Evolutionary conservation across 23 tunicate species (phyloP), one percentile per base, ranked within the genome.

Genomic region (Pegea sp.): DNA sequence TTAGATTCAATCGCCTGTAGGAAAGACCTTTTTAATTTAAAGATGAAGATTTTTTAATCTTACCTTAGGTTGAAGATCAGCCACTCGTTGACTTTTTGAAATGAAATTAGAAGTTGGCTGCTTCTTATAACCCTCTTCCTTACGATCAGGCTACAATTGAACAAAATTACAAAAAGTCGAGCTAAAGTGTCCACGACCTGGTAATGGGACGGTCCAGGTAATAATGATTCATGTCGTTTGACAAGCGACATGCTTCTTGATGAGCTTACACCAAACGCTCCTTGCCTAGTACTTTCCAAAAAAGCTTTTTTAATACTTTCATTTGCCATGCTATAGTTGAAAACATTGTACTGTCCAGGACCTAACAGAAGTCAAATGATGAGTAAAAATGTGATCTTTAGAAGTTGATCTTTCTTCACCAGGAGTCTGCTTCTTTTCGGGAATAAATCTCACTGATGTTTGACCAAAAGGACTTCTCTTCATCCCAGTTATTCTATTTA

Each of bases 191-290:
- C 11, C 11, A 11, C 46, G 16, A 76, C 88, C 53, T 76, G 95
- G 53, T 84, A 84, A 51, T 74, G 84, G n/a, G 95, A 84, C 7
- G 95, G 95, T 1, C 95, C 95, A 31, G 95, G 95, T 16, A 73
- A 28, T 0, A 76, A 67, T 1, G 68, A 77, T 56, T 84, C 78
- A 32, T 84, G 84, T 59, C 66, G 67, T 42, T 84, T 71, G 31
- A 84, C 33, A n/a, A 84, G 63, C 3, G 84, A 76, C 95, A 73
- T 73, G 4, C 64, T 68, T 29, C 95, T 34, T n/a, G 84, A 72
- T 3, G 84, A 73, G 18, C 76, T 73, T 22, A 76, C 68, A 22
- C 95, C 95, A 56, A 84, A 84, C 2, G 84, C 70, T 4, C 95
- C 95, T 34, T 70, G 50, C 44, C 84, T 53, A 5, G 95, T 84